Percentiles rank a stretch among this genome's conserved stretches.
Evolutionary conservation across 2,888 invertebrate species (phyloP).

Genomic region (Zaprionus lineosus): DNA sequence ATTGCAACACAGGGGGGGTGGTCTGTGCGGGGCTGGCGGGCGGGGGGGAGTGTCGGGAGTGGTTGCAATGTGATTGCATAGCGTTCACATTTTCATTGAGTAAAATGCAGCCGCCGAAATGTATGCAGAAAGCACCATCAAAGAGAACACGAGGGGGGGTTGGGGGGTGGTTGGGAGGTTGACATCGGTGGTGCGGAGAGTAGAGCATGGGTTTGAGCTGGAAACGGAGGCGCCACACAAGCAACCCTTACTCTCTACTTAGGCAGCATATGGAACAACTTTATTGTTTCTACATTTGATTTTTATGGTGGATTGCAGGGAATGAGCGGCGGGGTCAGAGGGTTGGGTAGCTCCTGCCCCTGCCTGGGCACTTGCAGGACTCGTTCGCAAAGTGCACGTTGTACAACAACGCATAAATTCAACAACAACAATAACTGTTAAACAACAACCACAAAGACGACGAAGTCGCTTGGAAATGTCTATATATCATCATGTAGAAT

Average conservation of each 20-base stretch:
- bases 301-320: slow-evolving; percentile 28
- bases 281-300: slow-evolving; percentile 75
- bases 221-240: slow-evolving; percentile 13
- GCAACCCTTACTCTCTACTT: slow-evolving; percentile 22
- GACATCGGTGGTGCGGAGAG: neutral
- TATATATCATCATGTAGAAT: slow-evolving; percentile 72
- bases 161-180: neutral
- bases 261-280: slow-evolving; percentile 63
- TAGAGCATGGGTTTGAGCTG: no score
- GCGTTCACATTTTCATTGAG: slow-evolving; percentile 68
- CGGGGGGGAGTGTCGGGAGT: no score
- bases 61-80: no score
- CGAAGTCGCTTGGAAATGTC: slow-evolving; percentile 65
- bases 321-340: neutral
- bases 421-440: slow-evolving; percentile 19
- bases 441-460: slow-evolving; percentile 15
- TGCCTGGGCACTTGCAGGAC: slow-evolving; percentile 60
- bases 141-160: neutral
- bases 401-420: slow-evolving; percentile 61
- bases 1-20: neutral
- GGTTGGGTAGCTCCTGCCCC: slow-evolving; percentile 1
- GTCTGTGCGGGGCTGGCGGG: neutral
- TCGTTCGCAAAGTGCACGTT: slow-evolving; percentile 56
- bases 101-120: slow-evolving; percentile 63
- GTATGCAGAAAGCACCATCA: slow-evolving; percentile 1